Base-by-base conservation (phyloP, 2,888 invertebrate genomes). In the Phyto melanocephala region DNA sequence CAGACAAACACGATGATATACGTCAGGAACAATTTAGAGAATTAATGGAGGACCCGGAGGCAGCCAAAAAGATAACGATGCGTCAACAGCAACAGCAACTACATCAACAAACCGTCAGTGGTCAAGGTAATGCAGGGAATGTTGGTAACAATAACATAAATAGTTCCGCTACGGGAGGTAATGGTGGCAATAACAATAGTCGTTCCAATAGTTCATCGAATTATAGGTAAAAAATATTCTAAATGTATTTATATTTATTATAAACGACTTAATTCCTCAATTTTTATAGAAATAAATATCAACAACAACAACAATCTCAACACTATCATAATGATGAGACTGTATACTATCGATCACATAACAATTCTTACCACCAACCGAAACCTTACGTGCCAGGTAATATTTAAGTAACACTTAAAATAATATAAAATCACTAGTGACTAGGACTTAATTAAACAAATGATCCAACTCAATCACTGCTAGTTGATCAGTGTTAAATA, bases 1-100 rank as follows among this genome's bases (percentile, higher is more conserved):
- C 94, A 35, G 93, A 93, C 85, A 92, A 90, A 78, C 95, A 95
- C 87, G 97, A 97, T 87, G 95, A 96, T 89, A 96, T 97, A 87
- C 92, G 97, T 81, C 96, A 95, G 88, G 95, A 95, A 80, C 97
- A 96, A 90, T 95, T 97, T 93, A 92, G 96, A 42, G 96, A 96
- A 88, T 94, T 97, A 75, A 89, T 91, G 90, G 90, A 89, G 78
- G 89, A 89, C 86, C 90, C 90, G 3, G 90, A 90, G 77, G 89
- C 89, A 75, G 89, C 90, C 79, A 90, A 89, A 80, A 90, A 90
- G 81, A 86, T 90, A 37, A 88, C 89, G 33, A 87, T 89, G 79
- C 89, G 90, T 11, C 89, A 90, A 76, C 85, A 89, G 75, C 89
- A 89, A 68, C 88, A 88, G 67, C 86, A 86, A 52, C 80, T 84